phyloP scores from a whole-genome alignment of 35 echinoderm and acorn worm genomes.

The Chiridota heheva region DNA sequence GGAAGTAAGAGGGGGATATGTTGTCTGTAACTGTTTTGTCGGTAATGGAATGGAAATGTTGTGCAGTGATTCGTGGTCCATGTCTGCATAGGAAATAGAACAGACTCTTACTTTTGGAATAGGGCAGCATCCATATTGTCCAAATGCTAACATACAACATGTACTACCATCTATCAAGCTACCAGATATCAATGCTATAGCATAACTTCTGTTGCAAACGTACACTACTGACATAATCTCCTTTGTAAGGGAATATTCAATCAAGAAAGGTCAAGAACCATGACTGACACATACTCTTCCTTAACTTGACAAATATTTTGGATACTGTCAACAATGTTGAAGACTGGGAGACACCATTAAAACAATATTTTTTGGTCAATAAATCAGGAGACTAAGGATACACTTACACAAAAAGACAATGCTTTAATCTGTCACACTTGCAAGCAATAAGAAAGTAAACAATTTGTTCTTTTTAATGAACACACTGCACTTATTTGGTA shows the following conservation, averaged over 20 bases:
- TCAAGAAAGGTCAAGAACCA: neutral
- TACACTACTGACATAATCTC: constrained; percentile 12
- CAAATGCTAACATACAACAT: neutral
- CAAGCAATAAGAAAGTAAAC: no score
- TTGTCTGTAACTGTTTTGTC: neutral
- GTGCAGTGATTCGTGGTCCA: neutral
- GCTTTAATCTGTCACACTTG: no score
- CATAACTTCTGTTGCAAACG: constrained; percentile 1
- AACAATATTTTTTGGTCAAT: no score
- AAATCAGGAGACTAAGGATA: no score
- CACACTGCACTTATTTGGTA: no score
- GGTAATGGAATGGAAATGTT: constrained; percentile 12
- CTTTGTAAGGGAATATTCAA: neutral
- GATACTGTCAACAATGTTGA: no score
- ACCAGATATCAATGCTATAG: neutral
- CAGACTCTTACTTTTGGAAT: constrained; percentile 48
- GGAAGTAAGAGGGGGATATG: constrained; percentile 33
- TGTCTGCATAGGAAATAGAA: constrained; percentile 5
- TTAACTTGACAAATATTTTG: neutral
- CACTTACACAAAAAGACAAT: no score
- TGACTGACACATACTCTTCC: constrained; percentile 20
- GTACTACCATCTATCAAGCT: constrained; percentile 2
- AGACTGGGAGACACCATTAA: neutral
- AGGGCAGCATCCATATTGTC: constrained; percentile 31
- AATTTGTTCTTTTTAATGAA: no score